Percentiles rank a stretch among this genome's conserved stretches.
phyloP scores from a whole-genome alignment of 2,888 invertebrate species.

The Troides aeacus region DNA sequence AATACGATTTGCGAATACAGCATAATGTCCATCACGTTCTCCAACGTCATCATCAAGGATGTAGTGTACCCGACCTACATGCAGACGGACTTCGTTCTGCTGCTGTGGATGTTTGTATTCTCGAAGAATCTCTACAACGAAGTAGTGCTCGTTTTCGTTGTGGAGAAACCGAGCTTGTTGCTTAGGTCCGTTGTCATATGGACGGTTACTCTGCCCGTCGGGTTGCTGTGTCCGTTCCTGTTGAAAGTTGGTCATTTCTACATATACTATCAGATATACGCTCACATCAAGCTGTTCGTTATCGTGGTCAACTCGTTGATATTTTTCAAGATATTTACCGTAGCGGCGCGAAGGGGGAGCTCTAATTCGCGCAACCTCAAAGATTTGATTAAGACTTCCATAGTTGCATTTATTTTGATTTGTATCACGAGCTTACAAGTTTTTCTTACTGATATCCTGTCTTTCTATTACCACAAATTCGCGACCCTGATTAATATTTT shows the following conservation, averaged over 20 bases:
- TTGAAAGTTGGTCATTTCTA: slow-evolving; percentile 33
- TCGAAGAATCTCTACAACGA: slow-evolving; percentile 62
- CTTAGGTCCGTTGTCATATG: slow-evolving; percentile 44
- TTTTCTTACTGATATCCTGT: slow-evolving; percentile 47
- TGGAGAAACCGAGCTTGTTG: slow-evolving; percentile 41
- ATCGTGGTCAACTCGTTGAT: slow-evolving; percentile 48
- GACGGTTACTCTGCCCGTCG: slow-evolving; percentile 46
- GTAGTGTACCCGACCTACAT: slow-evolving; percentile 42
- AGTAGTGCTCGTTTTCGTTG: slow-evolving; percentile 51
- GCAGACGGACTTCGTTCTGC: slow-evolving; percentile 51
- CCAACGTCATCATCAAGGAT: slow-evolving; percentile 28
- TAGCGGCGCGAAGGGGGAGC: slow-evolving; percentile 38
- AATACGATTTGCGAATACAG: slow-evolving; percentile 48
- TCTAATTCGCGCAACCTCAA: slow-evolving; percentile 35
- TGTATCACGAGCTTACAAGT: slow-evolving; percentile 56
- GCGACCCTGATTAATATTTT: slow-evolving; percentile 35
- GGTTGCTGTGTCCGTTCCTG: slow-evolving; percentile 40
- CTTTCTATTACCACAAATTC: slow-evolving; percentile 32
- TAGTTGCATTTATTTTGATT: slow-evolving; percentile 51
- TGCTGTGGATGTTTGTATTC: slow-evolving; percentile 61
- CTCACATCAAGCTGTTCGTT: slow-evolving; percentile 49
- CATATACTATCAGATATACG: slow-evolving; percentile 42
- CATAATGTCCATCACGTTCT: slow-evolving; percentile 31
- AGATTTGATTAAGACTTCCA: slow-evolving; percentile 40
- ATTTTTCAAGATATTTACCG: slow-evolving; percentile 51